phyloP scores from a whole-genome alignment of 1,140 invertebrate species.

The Paracyclopina nana region DNA sequence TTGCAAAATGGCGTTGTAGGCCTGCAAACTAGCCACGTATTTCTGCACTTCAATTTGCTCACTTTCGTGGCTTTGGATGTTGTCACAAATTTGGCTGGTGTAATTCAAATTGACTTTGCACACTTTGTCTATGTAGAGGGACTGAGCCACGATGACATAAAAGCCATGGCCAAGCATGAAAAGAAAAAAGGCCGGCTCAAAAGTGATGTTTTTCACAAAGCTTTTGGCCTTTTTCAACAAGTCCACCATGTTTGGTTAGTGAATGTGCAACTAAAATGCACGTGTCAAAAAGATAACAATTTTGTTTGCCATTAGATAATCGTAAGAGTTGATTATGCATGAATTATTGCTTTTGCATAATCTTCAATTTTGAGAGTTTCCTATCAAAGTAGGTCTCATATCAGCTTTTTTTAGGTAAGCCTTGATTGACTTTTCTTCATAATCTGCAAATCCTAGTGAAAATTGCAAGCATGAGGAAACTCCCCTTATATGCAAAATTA shows the following conservation, averaged over 20 bases:
- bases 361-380: too few relatives aligned
- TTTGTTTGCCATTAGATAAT: too few relatives aligned
- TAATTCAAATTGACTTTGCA: conserved; percentile 16
- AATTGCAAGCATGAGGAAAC: too few relatives aligned
- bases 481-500: too few relatives aligned
- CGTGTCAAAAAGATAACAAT: too few relatives aligned
- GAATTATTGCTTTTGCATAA: too few relatives aligned
- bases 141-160: conserved; percentile 15
- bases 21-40: conserved; percentile 14
- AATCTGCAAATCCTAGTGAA: too few relatives aligned
- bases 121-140: conserved; percentile 12
- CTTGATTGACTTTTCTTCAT: too few relatives aligned
- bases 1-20: conserved; percentile 15
- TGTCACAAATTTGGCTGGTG: conserved; percentile 8
- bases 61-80: conserved; percentile 2
- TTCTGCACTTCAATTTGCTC: conserved; percentile 14
- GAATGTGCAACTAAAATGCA: too few relatives aligned
- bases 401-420: too few relatives aligned
- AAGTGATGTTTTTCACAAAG: background rate
- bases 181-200: conserved; percentile 6
- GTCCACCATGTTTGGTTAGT: background rate
- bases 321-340: too few relatives aligned
- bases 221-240: background rate
- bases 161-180: conserved; percentile 3
- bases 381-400: too few relatives aligned